Evolutionary conservation across 2,888 invertebrate species (phyloP).

Genomic region (Tiliacea aurago): DNA sequence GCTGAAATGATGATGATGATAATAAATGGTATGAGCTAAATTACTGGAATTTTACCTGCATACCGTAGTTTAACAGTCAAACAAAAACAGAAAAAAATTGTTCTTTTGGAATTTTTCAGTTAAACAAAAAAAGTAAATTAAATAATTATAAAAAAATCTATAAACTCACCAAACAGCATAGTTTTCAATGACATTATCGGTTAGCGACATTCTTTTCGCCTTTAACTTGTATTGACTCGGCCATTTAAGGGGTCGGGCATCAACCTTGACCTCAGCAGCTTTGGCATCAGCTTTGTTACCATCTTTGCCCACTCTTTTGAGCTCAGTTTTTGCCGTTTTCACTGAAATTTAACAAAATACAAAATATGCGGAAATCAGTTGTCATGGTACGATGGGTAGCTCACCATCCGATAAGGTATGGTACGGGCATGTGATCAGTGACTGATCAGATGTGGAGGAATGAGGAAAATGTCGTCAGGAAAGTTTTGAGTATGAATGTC

Average conservation of each 20-base stretch:
- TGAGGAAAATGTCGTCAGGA: no score
- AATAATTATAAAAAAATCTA: no score
- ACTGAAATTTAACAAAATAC: slow-evolving; percentile 43
- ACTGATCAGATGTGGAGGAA: no score
- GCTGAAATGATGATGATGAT: no score
- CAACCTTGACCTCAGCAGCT: background rate
- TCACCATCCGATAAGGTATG: no score
- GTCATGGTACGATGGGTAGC: no score
- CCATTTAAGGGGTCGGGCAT: slow-evolving; percentile 69
- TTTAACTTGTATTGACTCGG: slow-evolving; percentile 71
- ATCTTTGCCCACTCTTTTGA: background rate
- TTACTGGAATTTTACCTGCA: background rate
- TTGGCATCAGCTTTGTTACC: slow-evolving; percentile 14
- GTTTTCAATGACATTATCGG: slow-evolving; percentile 75
- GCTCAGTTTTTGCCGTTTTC: slow-evolving; percentile 28
- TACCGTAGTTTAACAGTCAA: background rate
- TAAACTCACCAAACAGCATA: slow-evolving; percentile 73
- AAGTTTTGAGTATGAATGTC: no score
- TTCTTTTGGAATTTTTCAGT: no score
- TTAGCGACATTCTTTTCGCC: slow-evolving; percentile 73
- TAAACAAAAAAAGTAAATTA: no score
- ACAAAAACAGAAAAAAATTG: background rate
- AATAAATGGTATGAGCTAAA: background rate
- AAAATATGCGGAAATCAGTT: no score
- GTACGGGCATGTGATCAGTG: no score